Conservation (phyloP, 2,797 vertebrate genomes). For the Phataginus tricuspis region DNA sequence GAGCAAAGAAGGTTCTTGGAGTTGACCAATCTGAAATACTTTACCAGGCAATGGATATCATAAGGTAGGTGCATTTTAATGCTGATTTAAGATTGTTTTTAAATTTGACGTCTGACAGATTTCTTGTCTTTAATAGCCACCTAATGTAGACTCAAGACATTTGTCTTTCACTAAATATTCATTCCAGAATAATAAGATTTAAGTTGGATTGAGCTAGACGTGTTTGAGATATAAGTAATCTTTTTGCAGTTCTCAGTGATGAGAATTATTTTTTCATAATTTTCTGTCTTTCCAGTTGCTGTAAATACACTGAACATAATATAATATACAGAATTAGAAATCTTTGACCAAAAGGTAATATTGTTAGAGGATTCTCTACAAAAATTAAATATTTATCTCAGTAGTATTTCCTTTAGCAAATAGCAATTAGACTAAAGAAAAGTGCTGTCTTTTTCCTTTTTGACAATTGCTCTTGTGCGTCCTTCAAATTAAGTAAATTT, state of each 20-base stretch:
- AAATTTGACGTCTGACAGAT: background rate
- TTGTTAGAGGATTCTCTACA: background rate
- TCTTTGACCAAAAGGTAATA: background rate
- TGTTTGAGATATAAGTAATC: background rate
- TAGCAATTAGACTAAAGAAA: background rate
- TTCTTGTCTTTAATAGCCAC: constrained; percentile 21
- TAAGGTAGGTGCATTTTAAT: constrained; percentile 89
- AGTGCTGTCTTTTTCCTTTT: background rate
- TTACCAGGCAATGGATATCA: constrained; percentile 97
- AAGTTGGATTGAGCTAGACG: constrained; percentile 3
- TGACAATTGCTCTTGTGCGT: background rate
- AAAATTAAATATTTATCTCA: background rate
- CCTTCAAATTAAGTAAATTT: constrained; percentile 31
- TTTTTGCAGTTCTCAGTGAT: background rate
- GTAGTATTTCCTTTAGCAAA: constrained; percentile 40
- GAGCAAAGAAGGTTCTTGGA: constrained; percentile 93
- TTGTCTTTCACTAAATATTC: constrained; percentile 44
- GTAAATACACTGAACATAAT: constrained; percentile 10
- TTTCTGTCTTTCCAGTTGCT: background rate
- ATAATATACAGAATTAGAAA: background rate
- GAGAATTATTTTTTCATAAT: background rate
- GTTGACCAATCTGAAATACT: constrained; percentile 98
- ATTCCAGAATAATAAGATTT: background rate
- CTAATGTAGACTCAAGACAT: background rate
- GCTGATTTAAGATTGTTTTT: constrained; percentile 49